phyloP scores from a whole-genome alignment of 2,113 vertebrate genomes.

The Ceyx melanurus region DNA sequence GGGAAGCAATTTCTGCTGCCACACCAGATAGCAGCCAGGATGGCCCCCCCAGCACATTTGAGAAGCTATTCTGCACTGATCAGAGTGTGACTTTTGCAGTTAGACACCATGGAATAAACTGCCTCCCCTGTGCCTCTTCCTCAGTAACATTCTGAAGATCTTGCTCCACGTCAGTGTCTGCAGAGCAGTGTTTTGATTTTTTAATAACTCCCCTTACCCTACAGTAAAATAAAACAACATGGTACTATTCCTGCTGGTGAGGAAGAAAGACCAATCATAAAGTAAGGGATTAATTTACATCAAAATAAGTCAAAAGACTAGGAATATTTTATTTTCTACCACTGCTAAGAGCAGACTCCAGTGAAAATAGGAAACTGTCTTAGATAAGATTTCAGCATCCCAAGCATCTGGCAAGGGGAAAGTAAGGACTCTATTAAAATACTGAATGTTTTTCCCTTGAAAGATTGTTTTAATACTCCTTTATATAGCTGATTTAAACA shows the following conservation, averaged over 20 bases:
- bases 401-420: background rate
- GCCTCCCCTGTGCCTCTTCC: background rate
- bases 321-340: background rate
- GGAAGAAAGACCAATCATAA: background rate
- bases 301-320: background rate
- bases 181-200: background rate
- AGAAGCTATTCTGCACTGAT: conserved; percentile 32
- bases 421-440: background rate
- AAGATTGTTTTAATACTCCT: background rate
- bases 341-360: background rate
- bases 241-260: background rate
- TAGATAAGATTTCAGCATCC: background rate
- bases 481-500: background rate
- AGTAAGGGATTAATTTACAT: background rate
- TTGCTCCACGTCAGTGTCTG: background rate
- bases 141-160: background rate
- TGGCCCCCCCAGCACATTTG: conserved; percentile 18
- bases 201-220: background rate
- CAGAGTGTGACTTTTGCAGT: background rate
- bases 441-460: background rate
- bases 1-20: conserved; percentile 34
- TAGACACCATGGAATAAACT: background rate
- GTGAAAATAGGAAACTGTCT: background rate
- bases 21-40: conserved; percentile 43
- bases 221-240: background rate